Conservation (phyloP, 1,140 invertebrate genomes). For the Bombus pyrosoma region DNA sequence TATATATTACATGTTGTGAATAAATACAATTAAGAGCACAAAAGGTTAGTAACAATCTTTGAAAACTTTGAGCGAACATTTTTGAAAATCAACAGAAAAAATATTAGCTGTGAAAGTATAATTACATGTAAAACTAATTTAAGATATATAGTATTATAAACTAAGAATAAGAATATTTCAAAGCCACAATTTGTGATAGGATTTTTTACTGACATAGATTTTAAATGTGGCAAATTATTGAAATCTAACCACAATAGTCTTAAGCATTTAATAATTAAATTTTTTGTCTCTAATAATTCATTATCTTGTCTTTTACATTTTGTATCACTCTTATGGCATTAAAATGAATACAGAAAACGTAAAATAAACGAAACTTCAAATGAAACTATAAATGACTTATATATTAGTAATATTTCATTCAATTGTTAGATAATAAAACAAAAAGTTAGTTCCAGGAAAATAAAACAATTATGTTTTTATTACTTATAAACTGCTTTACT, state of each 20-base stretch:
- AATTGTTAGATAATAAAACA: background rate
- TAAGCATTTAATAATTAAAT: constrained; percentile 29
- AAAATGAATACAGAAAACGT: background rate
- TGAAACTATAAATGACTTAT: constrained; percentile 14
- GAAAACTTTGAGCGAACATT: constrained; percentile 26
- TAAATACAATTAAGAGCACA: constrained; percentile 21
- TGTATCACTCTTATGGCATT: constrained; percentile 4
- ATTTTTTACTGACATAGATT: constrained; percentile 41
- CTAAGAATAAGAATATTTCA: constrained; percentile 11
- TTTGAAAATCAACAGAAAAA: background rate
- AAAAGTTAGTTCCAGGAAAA: background rate
- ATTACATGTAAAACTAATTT: constrained; percentile 33
- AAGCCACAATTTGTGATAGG: constrained; percentile 36
- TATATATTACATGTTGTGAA: background rate
- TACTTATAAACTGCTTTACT: background rate
- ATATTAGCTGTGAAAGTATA: constrained; percentile 41
- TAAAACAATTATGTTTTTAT: constrained; percentile 9
- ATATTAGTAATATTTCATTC: background rate
- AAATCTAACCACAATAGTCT: background rate
- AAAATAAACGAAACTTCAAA: constrained; percentile 2
- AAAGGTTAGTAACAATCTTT: constrained; percentile 30
- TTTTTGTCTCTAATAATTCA: background rate
- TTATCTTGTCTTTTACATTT: background rate
- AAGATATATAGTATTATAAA: constrained; percentile 30
- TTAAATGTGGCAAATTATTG: constrained; percentile 23